A percentile compares a stretch with the other conserved stretches of the same genome.
These are phyloP conservation scores for Lytechinus pictus DNA, from an alignment of 35 echinoderm and acorn worm species.

Conservation along the genomic window DNA sequence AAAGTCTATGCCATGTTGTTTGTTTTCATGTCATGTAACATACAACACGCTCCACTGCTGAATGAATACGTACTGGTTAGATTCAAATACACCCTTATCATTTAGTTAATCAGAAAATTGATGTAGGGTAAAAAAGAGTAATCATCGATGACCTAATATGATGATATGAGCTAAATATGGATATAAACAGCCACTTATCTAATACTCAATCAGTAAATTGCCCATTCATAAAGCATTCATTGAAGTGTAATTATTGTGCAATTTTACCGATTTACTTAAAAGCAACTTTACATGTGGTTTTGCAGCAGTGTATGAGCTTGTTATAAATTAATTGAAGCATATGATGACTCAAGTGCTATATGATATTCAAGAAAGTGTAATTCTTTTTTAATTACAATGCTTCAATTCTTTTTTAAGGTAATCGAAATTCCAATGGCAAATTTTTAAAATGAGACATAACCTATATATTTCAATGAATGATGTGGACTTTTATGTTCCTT, in stretches of 20 bases:
- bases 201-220: neutral
- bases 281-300: neutral
- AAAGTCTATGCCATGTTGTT: neutral
- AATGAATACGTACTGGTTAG: neutral
- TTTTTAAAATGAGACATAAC: neutral
- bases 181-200: neutral
- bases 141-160: neutral
- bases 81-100: neutral
- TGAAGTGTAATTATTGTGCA: neutral
- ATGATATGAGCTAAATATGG: conserved; percentile 3
- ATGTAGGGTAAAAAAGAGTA: neutral
- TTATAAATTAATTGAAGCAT: neutral
- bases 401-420: neutral
- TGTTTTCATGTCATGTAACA: neutral
- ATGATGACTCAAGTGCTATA: neutral
- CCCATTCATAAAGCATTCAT: conserved; percentile 3
- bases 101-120: conserved; percentile 14
- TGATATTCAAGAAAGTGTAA: neutral
- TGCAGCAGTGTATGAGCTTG: neutral
- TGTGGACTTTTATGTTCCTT: neutral
- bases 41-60: neutral
- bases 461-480: neutral
- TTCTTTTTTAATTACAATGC: neutral
- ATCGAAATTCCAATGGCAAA: neutral
- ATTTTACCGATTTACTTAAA: neutral